Base-by-base conservation (phyloP, 2,113 vertebrate species). In the Oncorhynchus tshawytscha region DNA sequence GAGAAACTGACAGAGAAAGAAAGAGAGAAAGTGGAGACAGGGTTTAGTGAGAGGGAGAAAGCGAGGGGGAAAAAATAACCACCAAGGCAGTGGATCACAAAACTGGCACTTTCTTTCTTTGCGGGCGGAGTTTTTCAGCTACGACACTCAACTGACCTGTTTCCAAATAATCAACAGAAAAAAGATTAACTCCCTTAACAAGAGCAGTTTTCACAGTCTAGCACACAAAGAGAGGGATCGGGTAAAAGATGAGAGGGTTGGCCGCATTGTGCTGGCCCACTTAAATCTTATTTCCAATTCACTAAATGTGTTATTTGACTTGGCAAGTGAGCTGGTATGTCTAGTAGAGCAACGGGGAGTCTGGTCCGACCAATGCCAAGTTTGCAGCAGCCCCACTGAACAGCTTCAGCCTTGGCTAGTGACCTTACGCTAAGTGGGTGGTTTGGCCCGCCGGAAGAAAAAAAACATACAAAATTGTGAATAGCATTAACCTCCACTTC, bases 271-370 rank as follows among this genome's bases (percentile, higher is more conserved):
- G 91, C 91, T 91, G 93, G 88, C 92, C 94, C 94, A 96, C 95
- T 97, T 95, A 97, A 96, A 96, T 96, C 94, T 95, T 95, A 95
- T 94, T 96, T 96, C 94, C 93, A 96, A 95, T 95, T 95, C 94
- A 95, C 95, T 95, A 95, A 96, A 96, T 45, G 95, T 96, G 95
- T 95, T 97, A 95, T 98, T 98, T 97, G 95, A 95, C 95, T 97
- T 97, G 95, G 95, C 95, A 97, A 96, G 94, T 94, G 93, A 45
- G 39, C 39, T 45, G 94, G 94, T 95, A 93, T 96, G 94, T 95
- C 95, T 94, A 95, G 93, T 90, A 92, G 92, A 95, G 94, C 94
- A 95, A 95, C 94, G 82, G 95, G 95, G 94, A 94, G 94, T 94
- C 93, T 95, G 93, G 95, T 95, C 94, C 94, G 92, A 93, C 93